Evolutionary conservation across 2,797 vertebrate species (phyloP).

Genomic region (Cephalopachus bancanus): DNA sequence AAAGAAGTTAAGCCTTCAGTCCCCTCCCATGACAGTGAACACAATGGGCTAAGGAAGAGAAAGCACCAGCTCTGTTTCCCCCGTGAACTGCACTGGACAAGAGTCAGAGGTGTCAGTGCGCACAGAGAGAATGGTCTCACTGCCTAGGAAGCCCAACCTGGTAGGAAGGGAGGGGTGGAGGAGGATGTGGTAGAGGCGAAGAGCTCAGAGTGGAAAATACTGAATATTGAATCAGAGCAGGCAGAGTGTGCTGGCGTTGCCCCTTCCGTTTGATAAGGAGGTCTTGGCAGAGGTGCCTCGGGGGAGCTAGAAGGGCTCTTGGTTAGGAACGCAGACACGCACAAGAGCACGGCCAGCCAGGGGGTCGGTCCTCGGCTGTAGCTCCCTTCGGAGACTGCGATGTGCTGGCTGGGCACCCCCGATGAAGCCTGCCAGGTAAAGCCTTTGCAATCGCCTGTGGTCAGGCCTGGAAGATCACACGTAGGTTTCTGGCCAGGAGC

Average conservation of each 20-base stretch:
- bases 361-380: neutral
- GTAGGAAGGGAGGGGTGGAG: no score
- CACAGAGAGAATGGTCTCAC: neutral
- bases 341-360: neutral
- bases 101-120: neutral
- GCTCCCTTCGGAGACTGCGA: neutral
- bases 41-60: neutral
- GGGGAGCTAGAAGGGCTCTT: neutral
- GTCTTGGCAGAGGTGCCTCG: neutral
- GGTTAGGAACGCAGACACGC: neutral
- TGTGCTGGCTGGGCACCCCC: neutral
- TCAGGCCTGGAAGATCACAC: neutral
- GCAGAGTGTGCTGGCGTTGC: neutral
- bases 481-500: neutral
- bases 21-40: neutral
- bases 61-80: neutral
- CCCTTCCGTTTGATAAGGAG: neutral
- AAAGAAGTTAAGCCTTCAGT: neutral
- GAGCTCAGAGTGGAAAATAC: neutral
- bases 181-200: neutral
- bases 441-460: neutral
- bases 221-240: neutral
- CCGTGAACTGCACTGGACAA: neutral
- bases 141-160: neutral
- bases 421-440: neutral